Conservation (phyloP, 2,113 vertebrate genomes). For the Megaptera novaeangliae region DNA sequence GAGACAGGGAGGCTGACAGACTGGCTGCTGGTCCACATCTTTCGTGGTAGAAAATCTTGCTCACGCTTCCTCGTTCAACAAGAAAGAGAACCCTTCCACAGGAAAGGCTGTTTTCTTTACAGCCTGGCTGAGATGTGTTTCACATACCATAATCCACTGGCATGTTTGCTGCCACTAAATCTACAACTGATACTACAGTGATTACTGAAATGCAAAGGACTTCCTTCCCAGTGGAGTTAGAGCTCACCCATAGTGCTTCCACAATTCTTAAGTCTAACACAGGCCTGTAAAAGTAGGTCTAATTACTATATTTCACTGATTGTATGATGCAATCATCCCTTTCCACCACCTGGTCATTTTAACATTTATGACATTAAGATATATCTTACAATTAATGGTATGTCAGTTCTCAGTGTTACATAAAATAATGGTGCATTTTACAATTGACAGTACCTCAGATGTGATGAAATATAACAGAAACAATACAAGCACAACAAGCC, state of each 20-base stretch:
- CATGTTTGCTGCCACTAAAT: background rate
- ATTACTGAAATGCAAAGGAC: slow-evolving; percentile 10
- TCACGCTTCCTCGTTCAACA: background rate
- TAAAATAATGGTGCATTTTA: slow-evolving; percentile 22
- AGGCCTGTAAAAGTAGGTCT: background rate
- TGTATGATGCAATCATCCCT: background rate
- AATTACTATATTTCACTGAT: background rate
- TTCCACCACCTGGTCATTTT: background rate
- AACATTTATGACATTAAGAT: slow-evolving; percentile 12
- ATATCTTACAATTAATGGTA: background rate
- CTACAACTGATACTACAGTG: background rate
- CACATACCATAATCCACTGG: background rate
- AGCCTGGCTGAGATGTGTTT: background rate
- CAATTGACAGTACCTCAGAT: background rate
- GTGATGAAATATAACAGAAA: slow-evolving; percentile 6
- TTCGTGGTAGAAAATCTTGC: background rate
- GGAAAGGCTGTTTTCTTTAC: background rate
- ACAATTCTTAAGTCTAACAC: slow-evolving; percentile 1
- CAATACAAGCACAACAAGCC: slow-evolving; percentile 44
- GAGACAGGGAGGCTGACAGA: slow-evolving; percentile 45
- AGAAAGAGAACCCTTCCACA: background rate
- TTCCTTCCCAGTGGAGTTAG: background rate
- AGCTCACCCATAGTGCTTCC: background rate
- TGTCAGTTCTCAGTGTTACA: background rate
- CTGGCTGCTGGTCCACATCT: slow-evolving; percentile 41